These are phyloP conservation scores for Urocynchramus pylzowi DNA, from an alignment of 2,113 vertebrate species.

Conservation along the genomic window DNA sequence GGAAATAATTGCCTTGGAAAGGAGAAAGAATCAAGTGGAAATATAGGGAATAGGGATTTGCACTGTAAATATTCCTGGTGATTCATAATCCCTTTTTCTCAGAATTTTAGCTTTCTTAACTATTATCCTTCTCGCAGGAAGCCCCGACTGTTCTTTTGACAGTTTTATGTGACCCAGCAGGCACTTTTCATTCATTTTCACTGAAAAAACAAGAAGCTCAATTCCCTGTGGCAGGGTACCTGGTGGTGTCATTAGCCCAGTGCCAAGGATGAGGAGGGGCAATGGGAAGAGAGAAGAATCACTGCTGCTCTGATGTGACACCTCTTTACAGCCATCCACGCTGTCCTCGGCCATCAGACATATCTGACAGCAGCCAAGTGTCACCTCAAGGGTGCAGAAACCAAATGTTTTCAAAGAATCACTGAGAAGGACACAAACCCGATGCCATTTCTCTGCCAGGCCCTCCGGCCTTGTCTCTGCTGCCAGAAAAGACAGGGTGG, in stretches of 20 bases:
- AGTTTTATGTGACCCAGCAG: slow-evolving; percentile 58
- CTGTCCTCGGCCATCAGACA: neutral
- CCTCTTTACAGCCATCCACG: neutral
- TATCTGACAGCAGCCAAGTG: neutral
- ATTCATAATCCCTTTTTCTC: slow-evolving; percentile 42
- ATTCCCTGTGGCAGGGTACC: neutral
- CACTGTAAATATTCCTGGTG: slow-evolving; percentile 26
- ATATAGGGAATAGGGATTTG: neutral
- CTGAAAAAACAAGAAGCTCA: slow-evolving; percentile 18
- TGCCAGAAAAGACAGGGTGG: neutral
- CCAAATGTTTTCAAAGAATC: neutral
- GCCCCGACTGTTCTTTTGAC: neutral
- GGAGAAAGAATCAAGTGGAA: neutral
- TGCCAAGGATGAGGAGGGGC: neutral
- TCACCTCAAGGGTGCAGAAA: neutral
- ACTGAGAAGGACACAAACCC: neutral
- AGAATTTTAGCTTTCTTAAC: slow-evolving; percentile 47
- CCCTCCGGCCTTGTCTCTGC: neutral
- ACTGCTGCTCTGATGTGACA: neutral
- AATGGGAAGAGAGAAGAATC: neutral
- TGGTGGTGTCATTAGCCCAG: neutral
- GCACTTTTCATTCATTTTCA: slow-evolving; percentile 30
- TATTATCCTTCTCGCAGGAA: slow-evolving; percentile 24
- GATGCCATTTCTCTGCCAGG: neutral
- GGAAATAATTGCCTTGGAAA: neutral